Conservation (phyloP, 1,140 invertebrate species). For the Neelides sp. region DNA sequence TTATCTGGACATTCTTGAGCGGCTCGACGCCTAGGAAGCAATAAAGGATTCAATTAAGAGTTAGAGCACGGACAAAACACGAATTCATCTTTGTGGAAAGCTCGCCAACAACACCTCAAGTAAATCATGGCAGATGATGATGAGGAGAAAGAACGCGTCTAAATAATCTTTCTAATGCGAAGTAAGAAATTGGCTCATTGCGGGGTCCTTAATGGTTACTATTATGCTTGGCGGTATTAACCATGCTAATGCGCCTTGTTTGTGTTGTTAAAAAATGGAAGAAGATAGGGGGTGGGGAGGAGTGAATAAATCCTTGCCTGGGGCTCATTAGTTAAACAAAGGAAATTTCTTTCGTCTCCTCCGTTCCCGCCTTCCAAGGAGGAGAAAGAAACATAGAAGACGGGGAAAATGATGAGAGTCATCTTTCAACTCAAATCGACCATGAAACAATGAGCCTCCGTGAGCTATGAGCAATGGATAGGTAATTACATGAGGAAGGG, state of each 20-base stretch:
- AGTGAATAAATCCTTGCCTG: constrained; percentile 25
- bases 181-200: no score
- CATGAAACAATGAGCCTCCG: constrained; percentile 25
- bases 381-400: constrained; percentile 9
- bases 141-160: no score
- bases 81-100: no score
- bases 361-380: neutral
- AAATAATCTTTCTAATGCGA: no score
- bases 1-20: constrained; percentile 31
- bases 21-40: constrained; percentile 31
- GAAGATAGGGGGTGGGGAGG: neutral
- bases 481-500: constrained; percentile 16
- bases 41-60: constrained; percentile 8
- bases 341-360: constrained; percentile 3
- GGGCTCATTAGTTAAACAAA: constrained; percentile 19
- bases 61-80: neutral
- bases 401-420: constrained; percentile 13
- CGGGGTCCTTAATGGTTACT: no score
- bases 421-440: constrained; percentile 25
- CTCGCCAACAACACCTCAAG: no score
- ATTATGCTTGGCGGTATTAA: no score
- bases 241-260: no score
- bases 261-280: no score
- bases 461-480: constrained; percentile 12
- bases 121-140: no score